These are phyloP conservation scores for Theocolax elegans DNA, from an alignment of 1,140 invertebrate species.

Conservation along the genomic window DNA sequence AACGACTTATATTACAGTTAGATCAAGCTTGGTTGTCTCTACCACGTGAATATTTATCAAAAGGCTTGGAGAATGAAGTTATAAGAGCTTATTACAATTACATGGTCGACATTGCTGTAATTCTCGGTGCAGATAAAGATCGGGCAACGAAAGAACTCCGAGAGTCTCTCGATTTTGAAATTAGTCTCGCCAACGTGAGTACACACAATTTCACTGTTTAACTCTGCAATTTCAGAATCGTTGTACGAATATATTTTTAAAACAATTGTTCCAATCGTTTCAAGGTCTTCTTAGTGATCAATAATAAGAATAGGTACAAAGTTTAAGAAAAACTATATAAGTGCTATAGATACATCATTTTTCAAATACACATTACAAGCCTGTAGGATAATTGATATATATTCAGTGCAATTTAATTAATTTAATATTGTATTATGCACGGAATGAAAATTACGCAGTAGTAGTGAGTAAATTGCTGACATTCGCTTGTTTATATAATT, in stretches of 20 bases:
- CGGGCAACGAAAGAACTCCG: slow-evolving; percentile 66
- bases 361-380: too few species aligned
- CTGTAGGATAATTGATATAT: too few species aligned
- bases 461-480: too few species aligned
- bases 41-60: slow-evolving; percentile 70
- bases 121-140: slow-evolving; percentile 69
- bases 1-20: slow-evolving; percentile 77
- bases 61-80: slow-evolving; percentile 59
- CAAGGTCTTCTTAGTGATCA: too few species aligned
- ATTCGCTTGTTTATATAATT: too few species aligned
- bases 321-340: too few species aligned
- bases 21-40: slow-evolving; percentile 90
- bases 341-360: too few species aligned
- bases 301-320: too few species aligned
- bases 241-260: background rate
- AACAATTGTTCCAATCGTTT: too few species aligned
- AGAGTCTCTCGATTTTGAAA: slow-evolving; percentile 74
- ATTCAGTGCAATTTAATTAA: too few species aligned
- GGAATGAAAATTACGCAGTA: too few species aligned
- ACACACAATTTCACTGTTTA: slow-evolving; percentile 1
- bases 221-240: background rate
- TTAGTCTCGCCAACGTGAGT: slow-evolving; percentile 70
- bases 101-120: slow-evolving; percentile 67
- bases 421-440: too few species aligned
- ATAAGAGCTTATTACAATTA: slow-evolving; percentile 59